Evolutionary conservation across 2,888 invertebrate species (phyloP).

Genomic region (Chymomyza caudatula): DNA sequence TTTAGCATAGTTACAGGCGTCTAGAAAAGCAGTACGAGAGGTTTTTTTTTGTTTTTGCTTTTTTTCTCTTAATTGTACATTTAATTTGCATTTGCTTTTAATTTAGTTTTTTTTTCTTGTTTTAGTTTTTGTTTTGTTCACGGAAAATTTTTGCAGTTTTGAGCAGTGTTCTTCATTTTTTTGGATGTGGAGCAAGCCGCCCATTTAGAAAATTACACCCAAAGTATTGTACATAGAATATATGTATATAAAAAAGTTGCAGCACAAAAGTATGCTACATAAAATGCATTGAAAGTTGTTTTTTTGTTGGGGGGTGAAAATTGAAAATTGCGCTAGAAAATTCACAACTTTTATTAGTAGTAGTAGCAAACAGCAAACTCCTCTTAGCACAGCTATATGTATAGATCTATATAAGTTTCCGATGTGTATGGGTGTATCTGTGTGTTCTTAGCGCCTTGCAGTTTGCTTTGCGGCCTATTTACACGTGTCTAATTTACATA

Average conservation of each 20-base stretch:
- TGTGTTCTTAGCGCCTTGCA: not conserved
- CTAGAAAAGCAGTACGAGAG: conserved; percentile 41
- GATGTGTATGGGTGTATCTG: not conserved
- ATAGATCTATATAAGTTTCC: not conserved
- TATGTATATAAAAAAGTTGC: not conserved
- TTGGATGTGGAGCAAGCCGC: not conserved
- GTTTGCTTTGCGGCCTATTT: conserved; percentile 43
- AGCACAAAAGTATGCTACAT: not conserved
- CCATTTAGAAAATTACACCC: conserved; percentile 16
- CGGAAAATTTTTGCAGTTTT: conserved; percentile 32
- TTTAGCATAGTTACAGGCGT: conserved; percentile 52
- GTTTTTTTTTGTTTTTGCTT: not conserved
- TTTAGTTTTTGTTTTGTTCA: conserved; percentile 19
- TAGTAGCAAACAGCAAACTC: not conserved
- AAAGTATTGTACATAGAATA: conserved; percentile 9
- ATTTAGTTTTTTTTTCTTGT: conserved; percentile 29
- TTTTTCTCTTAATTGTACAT: conserved; percentile 1
- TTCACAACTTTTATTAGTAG: not conserved
- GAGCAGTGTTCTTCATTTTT: conserved; percentile 46
- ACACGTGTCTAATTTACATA: conserved; percentile 37
- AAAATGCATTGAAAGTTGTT: not conserved
- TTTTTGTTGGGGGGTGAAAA: not conserved
- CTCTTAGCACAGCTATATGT: not conserved
- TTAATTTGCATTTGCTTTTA: conserved; percentile 1
- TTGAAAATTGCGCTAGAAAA: not conserved